Base-by-base conservation (phyloP, 2,113 vertebrate genomes). In the Cryptotis parvus region DNA sequence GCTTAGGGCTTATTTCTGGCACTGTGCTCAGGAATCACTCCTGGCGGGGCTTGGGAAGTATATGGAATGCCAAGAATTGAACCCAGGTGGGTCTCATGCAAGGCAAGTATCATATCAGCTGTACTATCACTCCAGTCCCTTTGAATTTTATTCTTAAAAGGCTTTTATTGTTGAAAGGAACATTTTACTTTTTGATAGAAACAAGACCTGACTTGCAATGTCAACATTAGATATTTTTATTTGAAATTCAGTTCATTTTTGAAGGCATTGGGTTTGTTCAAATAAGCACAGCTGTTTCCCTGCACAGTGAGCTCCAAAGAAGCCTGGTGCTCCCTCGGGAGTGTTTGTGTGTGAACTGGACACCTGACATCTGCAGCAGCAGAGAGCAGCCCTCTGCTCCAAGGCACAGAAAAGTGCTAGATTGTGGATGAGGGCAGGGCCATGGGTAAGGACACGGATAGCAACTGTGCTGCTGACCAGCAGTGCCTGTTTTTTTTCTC, bases 201-300 rank as follows among this genome's bases (percentile, higher is more conserved):
- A 61, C 16, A n/a, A 72, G 65, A 77, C 52, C 55, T 84, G 1
- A 39, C 41, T 29, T 89, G 84, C 10, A n/a, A 45, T 37, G 18
- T 52, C 35, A 66, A 37, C 31, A 37, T 74, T 84, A 43, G 24
- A 18, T 52, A 76, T 55, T 66, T 89, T 41, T 58, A 89, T 37
- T 85, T 80, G 65, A 85, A 68, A 58, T 89, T 72, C 70, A 69
- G 4, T 73, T 65, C 12, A 24, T 29, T 69, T 72, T 83, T 88
- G 12, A 31, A 70, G 63, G 69, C 79, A 70, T 2, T 77, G n/a
- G 6, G n/a, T 82, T 69, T 22, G 1, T 87, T 49, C 66, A 69
- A 83, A 58, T 61, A 69, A n/a, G 18, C 39, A 61, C 70, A 74
- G 41, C 66, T 74, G 24, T 73, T 84, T 73, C 10, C 66, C 26